phyloP scores from a whole-genome alignment of 2,888 invertebrate genomes.

The Alsophila aescularia region DNA sequence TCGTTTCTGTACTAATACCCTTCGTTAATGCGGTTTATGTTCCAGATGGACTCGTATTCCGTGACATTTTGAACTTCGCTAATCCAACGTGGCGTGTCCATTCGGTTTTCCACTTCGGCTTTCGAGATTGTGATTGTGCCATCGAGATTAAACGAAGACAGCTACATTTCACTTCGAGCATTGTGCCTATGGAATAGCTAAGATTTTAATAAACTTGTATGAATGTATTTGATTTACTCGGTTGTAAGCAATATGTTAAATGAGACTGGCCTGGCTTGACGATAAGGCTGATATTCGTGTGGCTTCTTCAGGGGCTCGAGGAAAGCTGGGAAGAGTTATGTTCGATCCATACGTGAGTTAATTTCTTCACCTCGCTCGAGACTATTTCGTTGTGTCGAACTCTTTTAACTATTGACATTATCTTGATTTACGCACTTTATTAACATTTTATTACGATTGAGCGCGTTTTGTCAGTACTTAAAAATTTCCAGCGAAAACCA shows the following conservation, averaged over 20 bases:
- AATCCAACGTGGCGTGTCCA: slow-evolving; percentile 28
- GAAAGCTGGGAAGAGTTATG: slow-evolving; percentile 62
- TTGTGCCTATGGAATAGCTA: slow-evolving; percentile 23
- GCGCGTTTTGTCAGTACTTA: slow-evolving; percentile 60
- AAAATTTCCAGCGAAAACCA: slow-evolving; percentile 22
- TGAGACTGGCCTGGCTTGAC: slow-evolving; percentile 2
- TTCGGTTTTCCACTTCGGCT: slow-evolving; percentile 12
- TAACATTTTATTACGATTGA: slow-evolving; percentile 78
- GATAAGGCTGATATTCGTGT: slow-evolving; percentile 42
- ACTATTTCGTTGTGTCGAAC: slow-evolving; percentile 72
- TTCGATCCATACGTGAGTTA: slow-evolving; percentile 60
- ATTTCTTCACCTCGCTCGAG: slow-evolving; percentile 66
- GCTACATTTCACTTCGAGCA: slow-evolving; percentile 22
- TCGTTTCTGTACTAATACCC: slow-evolving; percentile 29
- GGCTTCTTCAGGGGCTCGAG: slow-evolving; percentile 18
- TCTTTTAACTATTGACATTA: slow-evolving; percentile 72
- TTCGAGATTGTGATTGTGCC: slow-evolving; percentile 20
- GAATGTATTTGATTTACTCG: slow-evolving; percentile 33
- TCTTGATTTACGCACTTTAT: slow-evolving; percentile 81
- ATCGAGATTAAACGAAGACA: slow-evolving; percentile 24
- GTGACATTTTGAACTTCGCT: slow-evolving; percentile 37
- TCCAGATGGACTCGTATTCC: slow-evolving; percentile 30
- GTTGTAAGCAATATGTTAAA: slow-evolving; percentile 24
- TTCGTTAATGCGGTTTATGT: slow-evolving; percentile 43
- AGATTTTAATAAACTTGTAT: slow-evolving; percentile 35